These are phyloP conservation scores for Entomobrya multifasciata DNA, from an alignment of 2,888 invertebrate species.

Conservation along the genomic window DNA sequence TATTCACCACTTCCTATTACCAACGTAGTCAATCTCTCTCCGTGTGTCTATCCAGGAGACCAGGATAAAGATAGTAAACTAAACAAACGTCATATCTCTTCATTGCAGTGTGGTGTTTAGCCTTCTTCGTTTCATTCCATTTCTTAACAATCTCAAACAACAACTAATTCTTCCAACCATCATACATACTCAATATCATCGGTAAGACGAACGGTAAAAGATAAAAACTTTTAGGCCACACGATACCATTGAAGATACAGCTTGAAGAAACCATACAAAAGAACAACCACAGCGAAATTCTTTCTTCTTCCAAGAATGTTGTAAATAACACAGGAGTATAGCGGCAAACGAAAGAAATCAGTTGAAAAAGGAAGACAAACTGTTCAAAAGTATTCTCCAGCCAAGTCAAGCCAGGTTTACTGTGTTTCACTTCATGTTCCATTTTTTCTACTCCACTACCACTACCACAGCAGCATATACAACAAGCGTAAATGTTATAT, in stretches of 20 bases:
- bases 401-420: no score
- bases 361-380: background rate
- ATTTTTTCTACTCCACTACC: background rate
- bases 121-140: conserved; percentile 22
- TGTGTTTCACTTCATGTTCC: background rate
- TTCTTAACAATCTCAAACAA: background rate
- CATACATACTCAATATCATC: no score
- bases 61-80: conserved; percentile 11
- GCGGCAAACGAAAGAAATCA: no score
- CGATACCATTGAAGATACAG: background rate
- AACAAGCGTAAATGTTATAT: background rate
- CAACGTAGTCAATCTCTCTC: background rate
- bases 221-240: background rate
- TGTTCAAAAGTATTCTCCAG: conserved; percentile 5
- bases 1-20: background rate
- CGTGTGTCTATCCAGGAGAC: conserved; percentile 15
- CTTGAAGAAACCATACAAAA: conserved; percentile 2
- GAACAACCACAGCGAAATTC: background rate
- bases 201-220: no score
- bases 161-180: background rate
- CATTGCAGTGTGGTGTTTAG: background rate
- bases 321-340: no score
- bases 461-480: no score
- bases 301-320: conserved; percentile 20
- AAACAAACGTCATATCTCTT: background rate